Base-by-base conservation (phyloP, 92 coral and sea anemone species). In the Anthopleura xanthogrammica region DNA sequence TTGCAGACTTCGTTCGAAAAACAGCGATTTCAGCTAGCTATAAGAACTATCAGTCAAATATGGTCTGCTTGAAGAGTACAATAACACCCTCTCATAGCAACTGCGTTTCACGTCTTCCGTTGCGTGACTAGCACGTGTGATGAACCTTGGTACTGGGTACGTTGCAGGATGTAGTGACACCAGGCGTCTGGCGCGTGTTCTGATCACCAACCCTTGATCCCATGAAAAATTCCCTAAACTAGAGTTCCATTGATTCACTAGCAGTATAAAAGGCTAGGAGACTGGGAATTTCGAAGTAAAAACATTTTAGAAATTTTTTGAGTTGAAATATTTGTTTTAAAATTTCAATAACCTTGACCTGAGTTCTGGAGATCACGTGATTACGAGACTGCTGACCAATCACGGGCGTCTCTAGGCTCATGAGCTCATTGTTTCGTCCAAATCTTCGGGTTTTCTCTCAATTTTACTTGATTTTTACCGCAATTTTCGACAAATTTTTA, bases 351-450 rank as follows among this genome's bases (percentile, higher is more conserved):
- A 81, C 85, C 79, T 82, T 82, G 85, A 77, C 85, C 78, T 72
- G 16, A 11, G 57, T 19, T 13, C 2, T 5, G 60, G 40, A 52
- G 60, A 77, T 52, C 85, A 66, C 64, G 77, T 72, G 77, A 70
- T 58, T 3, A 11, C n/a, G 16, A 9, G 43, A 14, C 41, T 52
- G 54, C 41, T 85, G 86, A 90, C 94, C 97, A 94, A 92, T 94
- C 86, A 84, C 87, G 64, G 77, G 89, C 97, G 91, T 84, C 88
- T 86, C 84, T 81, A 60, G 84, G 91, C 88, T 68, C 95, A 89
- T 93, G 98, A 93, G 98, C 93, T 93, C 98, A 93, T 93, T 93
- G 98, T 89, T 85, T 62, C 74, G 64, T 73, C 56, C 79, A 83
- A 79, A 83, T 75, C 75, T 41, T 58, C 77, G 54, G 43, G 87